Evolutionary conservation across 1,140 invertebrate species (phyloP).

Genomic region (Matsumurasca onukii): DNA sequence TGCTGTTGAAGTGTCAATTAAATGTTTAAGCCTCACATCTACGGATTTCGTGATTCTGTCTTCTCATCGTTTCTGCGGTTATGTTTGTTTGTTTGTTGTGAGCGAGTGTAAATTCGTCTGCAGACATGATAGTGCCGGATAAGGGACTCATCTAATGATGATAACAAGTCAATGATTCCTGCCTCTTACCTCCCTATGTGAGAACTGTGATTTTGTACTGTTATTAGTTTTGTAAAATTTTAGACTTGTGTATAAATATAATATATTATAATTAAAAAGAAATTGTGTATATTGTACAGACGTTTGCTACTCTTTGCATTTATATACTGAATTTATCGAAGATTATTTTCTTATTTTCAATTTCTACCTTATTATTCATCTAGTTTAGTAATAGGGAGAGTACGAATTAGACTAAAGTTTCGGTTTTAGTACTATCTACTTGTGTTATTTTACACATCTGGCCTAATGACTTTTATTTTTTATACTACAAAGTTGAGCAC

Average conservation of each 20-base stretch:
- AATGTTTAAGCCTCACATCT: slow-evolving; percentile 25
- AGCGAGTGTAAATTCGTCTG: background rate
- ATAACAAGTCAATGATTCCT: slow-evolving; percentile 32
- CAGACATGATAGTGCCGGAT: background rate
- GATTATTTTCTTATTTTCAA: slow-evolving; percentile 24
- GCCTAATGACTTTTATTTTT: too few species aligned
- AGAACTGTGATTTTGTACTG: slow-evolving; percentile 42
- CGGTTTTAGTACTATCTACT: too few species aligned
- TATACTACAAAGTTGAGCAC: too few species aligned
- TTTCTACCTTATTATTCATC: slow-evolving; percentile 25
- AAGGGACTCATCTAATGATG: too few species aligned
- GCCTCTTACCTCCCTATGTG: slow-evolving; percentile 36
- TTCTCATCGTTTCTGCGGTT: too few species aligned
- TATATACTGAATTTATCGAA: slow-evolving; percentile 16
- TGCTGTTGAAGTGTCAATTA: slow-evolving; percentile 31
- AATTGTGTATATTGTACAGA: slow-evolving; percentile 39
- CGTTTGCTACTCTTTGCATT: slow-evolving; percentile 36
- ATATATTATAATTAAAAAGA: too few species aligned
- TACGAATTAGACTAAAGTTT: background rate
- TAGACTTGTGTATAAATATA: slow-evolving; percentile 34
- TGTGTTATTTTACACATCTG: too few species aligned
- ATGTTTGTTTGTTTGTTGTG: too few species aligned
- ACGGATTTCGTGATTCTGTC: too few species aligned
- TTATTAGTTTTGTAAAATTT: slow-evolving; percentile 38
- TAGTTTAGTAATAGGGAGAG: slow-evolving; percentile 15